Evolutionary conservation across 1,140 invertebrate genomes (phyloP).

Genomic region (Mycetomoellerius zeteki): DNA sequence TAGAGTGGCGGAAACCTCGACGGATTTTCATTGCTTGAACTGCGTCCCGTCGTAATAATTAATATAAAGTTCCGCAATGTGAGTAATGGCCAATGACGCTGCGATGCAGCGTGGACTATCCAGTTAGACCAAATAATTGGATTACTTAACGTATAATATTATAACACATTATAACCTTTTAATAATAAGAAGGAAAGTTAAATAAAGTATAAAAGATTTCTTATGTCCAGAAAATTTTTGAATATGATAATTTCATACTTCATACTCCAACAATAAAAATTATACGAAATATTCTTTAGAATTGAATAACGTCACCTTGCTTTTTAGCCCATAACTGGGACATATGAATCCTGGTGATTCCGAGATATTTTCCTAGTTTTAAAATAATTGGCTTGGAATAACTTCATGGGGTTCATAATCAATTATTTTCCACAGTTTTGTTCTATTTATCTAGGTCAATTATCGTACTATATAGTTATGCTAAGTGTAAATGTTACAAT

Average conservation of each 20-base stretch:
- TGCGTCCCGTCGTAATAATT: constrained; percentile 43
- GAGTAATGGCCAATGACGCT: constrained; percentile 6
- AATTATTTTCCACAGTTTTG: too few species aligned
- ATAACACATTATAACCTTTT: background rate
- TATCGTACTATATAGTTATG: too few species aligned
- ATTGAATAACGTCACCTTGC: background rate
- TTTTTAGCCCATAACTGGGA: too few species aligned
- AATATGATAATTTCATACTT: background rate
- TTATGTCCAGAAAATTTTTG: background rate
- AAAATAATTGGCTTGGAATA: too few species aligned
- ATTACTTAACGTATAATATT: constrained; percentile 25
- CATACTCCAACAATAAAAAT: background rate
- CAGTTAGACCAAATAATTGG: background rate
- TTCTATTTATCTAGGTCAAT: too few species aligned
- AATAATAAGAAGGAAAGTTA: background rate
- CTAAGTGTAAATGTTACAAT: too few species aligned
- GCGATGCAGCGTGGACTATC: background rate
- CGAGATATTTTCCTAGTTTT: too few species aligned
- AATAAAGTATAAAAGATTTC: background rate
- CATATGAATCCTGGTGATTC: too few species aligned
- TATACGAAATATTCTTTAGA: background rate
- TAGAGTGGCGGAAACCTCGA: constrained; percentile 51
- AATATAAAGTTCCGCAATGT: constrained; percentile 27
- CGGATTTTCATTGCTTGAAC: constrained; percentile 50
- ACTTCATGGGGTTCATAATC: too few species aligned